Evolutionary conservation across 2,888 invertebrate species (phyloP), one percentile per base, ranked within the genome.

Genomic region (Drosophila cognata): DNA sequence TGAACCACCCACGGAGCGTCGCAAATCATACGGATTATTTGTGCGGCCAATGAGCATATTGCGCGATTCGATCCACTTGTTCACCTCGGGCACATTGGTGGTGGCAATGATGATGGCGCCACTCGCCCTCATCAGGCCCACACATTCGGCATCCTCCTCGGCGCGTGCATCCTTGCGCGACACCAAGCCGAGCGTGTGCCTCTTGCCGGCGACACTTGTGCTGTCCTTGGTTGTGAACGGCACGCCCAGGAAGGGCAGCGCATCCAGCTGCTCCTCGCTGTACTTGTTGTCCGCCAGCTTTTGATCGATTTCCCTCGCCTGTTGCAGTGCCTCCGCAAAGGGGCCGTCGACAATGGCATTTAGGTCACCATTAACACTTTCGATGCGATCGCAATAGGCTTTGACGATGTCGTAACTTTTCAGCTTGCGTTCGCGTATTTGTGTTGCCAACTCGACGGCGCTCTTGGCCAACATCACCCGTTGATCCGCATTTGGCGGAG

Each of bases 211-310:
- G 1, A 96, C 96, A 10, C 95, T 95, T 69, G 97, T 97, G 63
- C 97, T 96, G 92, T 99, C 99, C 93, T 99, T 99, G 0, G 97
- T 95, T 8, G 98, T 97, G 92, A 99, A 97, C 0, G 99, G 99
- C 8, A 99, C 96, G 10, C 99, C 96, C 62, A 99, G 94, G 88
- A 98, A 97, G 5, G 98, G 98, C 93, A 95, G 96, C 25, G 94
- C 93, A 58, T 94, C 93, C 73, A 96, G 95, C 82, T 96, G 95
- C 18, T 94, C 94, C 33, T 95, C 95, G 0, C 94, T 92, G 60
- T 96, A 93, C 48, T 93, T 91, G 0, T 95, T 95, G 51, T 92
- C 93, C 35, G 94, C 94, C 31, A 98, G 94, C 62, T 95, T 93
- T 53, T 94, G 92, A 92, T 99, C 98, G 7, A 97, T 94, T 70